Evolutionary conservation across 2,797 vertebrate genomes (phyloP).

Genomic region (Thamnophis elegans): DNA sequence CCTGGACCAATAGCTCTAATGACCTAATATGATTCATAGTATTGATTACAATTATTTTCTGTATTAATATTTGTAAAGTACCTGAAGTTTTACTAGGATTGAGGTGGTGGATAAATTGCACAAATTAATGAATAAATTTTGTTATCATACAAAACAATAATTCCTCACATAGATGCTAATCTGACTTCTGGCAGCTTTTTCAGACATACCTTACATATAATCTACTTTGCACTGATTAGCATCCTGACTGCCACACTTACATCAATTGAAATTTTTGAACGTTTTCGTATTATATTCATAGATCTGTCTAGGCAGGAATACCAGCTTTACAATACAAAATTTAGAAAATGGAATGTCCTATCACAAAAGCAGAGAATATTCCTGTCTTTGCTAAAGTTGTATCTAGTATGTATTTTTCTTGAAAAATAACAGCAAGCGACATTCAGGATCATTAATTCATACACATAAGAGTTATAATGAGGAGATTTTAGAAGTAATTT

Average conservation of each 20-base stretch:
- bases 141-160: not conserved
- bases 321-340: not conserved
- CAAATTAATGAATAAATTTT: not conserved
- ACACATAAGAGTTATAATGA: not conserved
- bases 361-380: not conserved
- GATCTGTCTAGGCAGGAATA: not conserved
- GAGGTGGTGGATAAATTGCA: not conserved
- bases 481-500: not conserved
- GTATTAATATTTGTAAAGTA: not conserved
- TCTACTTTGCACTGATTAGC: not conserved
- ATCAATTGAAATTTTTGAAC: not conserved
- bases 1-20: not conserved
- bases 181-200: not conserved
- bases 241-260: not conserved
- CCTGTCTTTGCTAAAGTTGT: not conserved
- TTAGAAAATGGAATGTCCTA: not conserved
- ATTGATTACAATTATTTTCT: not conserved
- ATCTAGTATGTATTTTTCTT: not conserved
- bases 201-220: not conserved
- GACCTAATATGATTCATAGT: not conserved
- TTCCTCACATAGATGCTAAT: not conserved
- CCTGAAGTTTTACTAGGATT: not conserved
- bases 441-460: not conserved
- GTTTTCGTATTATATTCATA: not conserved
- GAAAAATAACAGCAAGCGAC: not conserved